phyloP scores from a whole-genome alignment of 2,797 vertebrate species.

The Euthynnus affinis region DNA sequence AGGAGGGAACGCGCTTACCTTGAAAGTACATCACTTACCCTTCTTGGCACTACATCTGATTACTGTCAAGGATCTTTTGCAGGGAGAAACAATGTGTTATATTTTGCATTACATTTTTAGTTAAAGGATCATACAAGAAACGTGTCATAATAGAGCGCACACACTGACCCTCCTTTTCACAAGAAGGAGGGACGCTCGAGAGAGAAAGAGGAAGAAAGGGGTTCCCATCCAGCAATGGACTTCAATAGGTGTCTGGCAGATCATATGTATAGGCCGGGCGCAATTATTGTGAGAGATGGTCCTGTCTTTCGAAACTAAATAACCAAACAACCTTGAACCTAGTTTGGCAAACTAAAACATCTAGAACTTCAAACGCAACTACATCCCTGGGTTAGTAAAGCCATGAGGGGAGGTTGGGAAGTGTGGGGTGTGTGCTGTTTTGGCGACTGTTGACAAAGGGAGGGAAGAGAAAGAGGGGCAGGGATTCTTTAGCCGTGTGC shows the following conservation, averaged over 20 bases:
- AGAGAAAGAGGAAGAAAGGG: conserved; percentile 16
- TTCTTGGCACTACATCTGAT: conserved; percentile 49
- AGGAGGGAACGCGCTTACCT: conserved; percentile 51
- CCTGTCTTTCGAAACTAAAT: conserved; percentile 26
- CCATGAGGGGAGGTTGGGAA: conserved; percentile 13
- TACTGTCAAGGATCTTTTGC: conserved; percentile 47
- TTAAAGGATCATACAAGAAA: background rate
- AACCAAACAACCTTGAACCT: background rate
- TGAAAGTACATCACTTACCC: conserved; percentile 67
- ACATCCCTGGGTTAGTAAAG: conserved; percentile 55
- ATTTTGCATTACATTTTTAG: conserved; percentile 18
- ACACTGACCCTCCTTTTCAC: background rate
- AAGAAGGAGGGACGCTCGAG: conserved; percentile 6
- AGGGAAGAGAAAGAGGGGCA: conserved; percentile 19
- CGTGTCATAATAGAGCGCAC: background rate
- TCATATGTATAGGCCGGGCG: conserved; percentile 17
- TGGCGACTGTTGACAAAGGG: conserved; percentile 35
- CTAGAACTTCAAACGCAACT: conserved; percentile 9
- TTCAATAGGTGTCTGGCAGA: conserved; percentile 85
- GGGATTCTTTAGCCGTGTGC: conserved; percentile 30
- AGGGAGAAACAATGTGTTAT: conserved; percentile 40
- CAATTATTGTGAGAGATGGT: conserved; percentile 4
- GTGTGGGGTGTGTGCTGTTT: conserved; percentile 25
- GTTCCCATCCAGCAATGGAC: conserved; percentile 33
- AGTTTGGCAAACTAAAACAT: background rate